Percentiles rank a stretch among this genome's conserved stretches.
phyloP scores from a whole-genome alignment of 2,113 vertebrate genomes.

The Atractosteus spatula region DNA sequence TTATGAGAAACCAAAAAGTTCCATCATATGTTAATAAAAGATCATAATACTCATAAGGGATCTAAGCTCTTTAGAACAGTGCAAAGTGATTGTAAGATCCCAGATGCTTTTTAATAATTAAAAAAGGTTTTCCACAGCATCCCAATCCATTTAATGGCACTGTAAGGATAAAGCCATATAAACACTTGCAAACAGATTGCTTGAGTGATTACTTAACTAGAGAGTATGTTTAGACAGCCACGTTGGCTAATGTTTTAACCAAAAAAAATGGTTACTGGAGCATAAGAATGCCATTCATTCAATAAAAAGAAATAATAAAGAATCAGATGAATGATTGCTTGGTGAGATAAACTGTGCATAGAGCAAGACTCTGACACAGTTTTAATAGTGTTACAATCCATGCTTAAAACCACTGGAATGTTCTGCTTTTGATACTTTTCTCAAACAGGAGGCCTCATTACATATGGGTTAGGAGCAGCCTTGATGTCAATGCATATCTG shows the following conservation, averaged over 20 bases:
- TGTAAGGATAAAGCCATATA: background rate
- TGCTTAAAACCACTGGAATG: background rate
- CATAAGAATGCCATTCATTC: background rate
- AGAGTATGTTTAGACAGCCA: slow-evolving; percentile 5
- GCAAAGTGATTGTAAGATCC: slow-evolving; percentile 9
- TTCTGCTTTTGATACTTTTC: slow-evolving; percentile 6
- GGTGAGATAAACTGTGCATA: background rate
- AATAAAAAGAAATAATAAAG: slow-evolving; percentile 3
- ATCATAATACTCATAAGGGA: slow-evolving; percentile 35
- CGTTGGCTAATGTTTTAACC: slow-evolving; percentile 1
- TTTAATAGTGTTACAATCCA: background rate
- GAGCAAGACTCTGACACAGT: background rate
- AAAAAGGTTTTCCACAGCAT: slow-evolving; percentile 12
- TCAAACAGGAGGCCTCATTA: slow-evolving; percentile 2
- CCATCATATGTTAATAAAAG: slow-evolving; percentile 54
- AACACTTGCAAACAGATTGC: slow-evolving; percentile 14
- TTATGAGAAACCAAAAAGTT: slow-evolving; percentile 52
- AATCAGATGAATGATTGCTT: background rate
- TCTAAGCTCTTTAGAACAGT: slow-evolving; percentile 25
- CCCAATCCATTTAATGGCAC: slow-evolving; percentile 3
- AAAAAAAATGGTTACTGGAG: slow-evolving; percentile 5
- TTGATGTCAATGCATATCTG: background rate
- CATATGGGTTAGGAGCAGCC: slow-evolving; percentile 13
- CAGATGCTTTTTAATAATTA: slow-evolving; percentile 20
- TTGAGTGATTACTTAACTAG: slow-evolving; percentile 5